Percentiles rank a stretch among this genome's conserved stretches.
These are phyloP conservation scores for Drosophila mulleri DNA, from an alignment of 2,888 invertebrate species.

Conservation along the genomic window DNA sequence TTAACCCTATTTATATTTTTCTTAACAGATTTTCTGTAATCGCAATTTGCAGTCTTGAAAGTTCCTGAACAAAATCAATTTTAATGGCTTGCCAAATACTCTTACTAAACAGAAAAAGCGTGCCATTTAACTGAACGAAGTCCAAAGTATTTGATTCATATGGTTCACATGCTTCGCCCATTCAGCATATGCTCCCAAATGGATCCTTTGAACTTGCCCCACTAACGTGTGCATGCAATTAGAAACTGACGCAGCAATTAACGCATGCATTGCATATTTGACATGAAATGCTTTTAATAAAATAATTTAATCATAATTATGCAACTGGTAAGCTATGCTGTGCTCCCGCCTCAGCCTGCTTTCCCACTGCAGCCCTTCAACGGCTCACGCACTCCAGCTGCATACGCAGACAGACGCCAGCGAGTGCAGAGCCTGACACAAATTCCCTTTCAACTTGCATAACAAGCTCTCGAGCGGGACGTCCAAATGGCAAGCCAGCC, in stretches of 20 bases:
- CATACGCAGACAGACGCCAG: slow-evolving; percentile 68
- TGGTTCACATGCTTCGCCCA: slow-evolving; percentile 13
- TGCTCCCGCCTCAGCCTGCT: neutral
- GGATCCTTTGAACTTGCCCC: slow-evolving; percentile 71
- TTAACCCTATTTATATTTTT: too few relatives aligned
- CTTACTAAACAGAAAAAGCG: neutral
- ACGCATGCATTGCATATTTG: slow-evolving; percentile 46
- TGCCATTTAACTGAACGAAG: neutral
- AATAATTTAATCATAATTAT: slow-evolving; percentile 65
- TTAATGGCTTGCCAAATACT: neutral
- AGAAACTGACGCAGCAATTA: slow-evolving; percentile 63
- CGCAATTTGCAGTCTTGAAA: neutral
- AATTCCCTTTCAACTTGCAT: slow-evolving; percentile 74
- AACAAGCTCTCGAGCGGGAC: slow-evolving; percentile 56
- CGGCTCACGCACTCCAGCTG: slow-evolving; percentile 63
- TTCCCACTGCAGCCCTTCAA: neutral
- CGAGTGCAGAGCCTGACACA: slow-evolving; percentile 61
- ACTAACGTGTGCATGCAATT: slow-evolving; percentile 60
- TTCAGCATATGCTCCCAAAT: slow-evolving; percentile 8
- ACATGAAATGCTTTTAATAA: slow-evolving; percentile 59
- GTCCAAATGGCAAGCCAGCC: slow-evolving; percentile 35
- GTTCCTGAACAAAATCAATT: neutral
- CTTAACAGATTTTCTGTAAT: too few relatives aligned
- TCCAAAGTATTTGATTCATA: neutral
- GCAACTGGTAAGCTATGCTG: slow-evolving; percentile 32